Evolutionary conservation across 1,140 invertebrate genomes (phyloP), one percentile per base, ranked within the genome.

Genomic region (Caerostris extrusa): DNA sequence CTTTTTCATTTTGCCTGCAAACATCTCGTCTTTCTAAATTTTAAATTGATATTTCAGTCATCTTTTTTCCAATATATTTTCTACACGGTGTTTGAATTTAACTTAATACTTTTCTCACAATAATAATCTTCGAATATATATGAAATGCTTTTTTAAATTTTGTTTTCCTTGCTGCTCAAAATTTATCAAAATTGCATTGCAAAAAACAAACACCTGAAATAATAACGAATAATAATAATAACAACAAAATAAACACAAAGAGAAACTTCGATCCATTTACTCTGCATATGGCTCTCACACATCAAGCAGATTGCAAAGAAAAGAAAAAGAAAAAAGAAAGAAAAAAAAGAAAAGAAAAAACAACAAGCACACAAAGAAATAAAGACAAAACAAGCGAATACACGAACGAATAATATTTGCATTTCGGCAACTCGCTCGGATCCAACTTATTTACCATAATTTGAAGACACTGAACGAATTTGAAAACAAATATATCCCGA

Each of bases 381-480:
- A 53, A 77, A 50, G 5, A 34, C 12, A 77, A 77, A 77, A 77
- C 50, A 12, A 1, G 50, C 6, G 71, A 77, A 77, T 77, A 53
- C 34, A 77, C 71, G 71, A 77, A 77, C 3, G 71, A 77, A 77
- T 77, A 77, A 77, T 77, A 77, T 77, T 77, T 77, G 71, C 71
- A 77, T 77, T 77, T 77, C 71, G 14, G 19, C 3, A 50, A 34
- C 71, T 77, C 71, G 71, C 71, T 50, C 50, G 71, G 71, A 77
- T 77, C 71, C 50, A 77, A 77, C 71, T 77, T 77, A 77, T 77
- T 77, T 77, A 77, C 71, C 71, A 77, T 77, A 77, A 77, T 77
- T 77, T 77, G 71, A 77, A 77, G 71, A 77, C 71, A 77, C 71
- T 77, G 71, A 77, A 77, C 71, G 71, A 77, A 77, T 77, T 77